Evolutionary conservation across 2,888 invertebrate genomes (phyloP), one percentile per base, ranked within the genome.

Genomic region (Eupithecia abbreviata): DNA sequence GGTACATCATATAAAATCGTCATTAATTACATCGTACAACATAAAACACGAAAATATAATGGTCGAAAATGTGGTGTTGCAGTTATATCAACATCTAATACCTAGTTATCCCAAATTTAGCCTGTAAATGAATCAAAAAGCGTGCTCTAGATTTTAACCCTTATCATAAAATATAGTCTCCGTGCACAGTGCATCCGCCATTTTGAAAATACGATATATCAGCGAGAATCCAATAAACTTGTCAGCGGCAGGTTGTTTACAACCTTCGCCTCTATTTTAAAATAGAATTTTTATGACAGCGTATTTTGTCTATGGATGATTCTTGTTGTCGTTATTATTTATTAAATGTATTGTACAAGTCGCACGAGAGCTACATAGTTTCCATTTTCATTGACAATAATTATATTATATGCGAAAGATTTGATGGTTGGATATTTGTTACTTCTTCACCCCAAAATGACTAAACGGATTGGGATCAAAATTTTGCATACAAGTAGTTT

Each of bases 191-290:
- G 66, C 66, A 15, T 0, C 42, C 15, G 42, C 41, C 66, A 42
- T 66, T 62, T 62, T 62, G 62, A 62, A 62, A 18, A 15, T 42
- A 15, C 41, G 41, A 66, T 66, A 66, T 42, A 42, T 66, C 41
- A 66, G 42, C 10, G 65, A 58, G n/a, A 43, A 43, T 69, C 65
- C 51, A 73, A 70, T 76, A 70, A 73, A 72, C 62, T 51, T 76
- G 76, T 73, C 72, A 76, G 13, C 15, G 30, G 9, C 73, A 76
- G 68, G 70, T 70, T 72, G 65, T 42, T 42, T 15, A 55, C 45
- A 43, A 3, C 67, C 66, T 1, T 15, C 2, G 42, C 15, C 66
- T 66, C 66, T 66, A 42, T 66, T 66, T 42, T 42, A 66, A 13
- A 42, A 66, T 62, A 62, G 4, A 2, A 12, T 30, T 62, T 62